phyloP scores from a whole-genome alignment of 2,113 vertebrate species.

The Notiomystis cincta region DNA sequence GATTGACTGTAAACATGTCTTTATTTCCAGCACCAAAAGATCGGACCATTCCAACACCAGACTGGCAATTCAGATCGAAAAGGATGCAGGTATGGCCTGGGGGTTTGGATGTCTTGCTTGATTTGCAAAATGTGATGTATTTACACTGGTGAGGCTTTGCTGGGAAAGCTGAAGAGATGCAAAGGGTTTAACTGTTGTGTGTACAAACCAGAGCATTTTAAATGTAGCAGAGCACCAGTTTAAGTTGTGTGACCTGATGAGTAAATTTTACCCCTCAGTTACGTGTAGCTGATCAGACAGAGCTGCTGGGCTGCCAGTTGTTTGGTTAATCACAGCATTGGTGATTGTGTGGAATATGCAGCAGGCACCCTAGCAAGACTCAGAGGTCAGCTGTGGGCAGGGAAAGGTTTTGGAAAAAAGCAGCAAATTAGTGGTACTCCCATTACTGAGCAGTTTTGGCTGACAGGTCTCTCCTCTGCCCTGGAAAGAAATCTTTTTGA shows the following conservation, averaged over 20 bases:
- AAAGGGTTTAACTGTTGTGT: background rate
- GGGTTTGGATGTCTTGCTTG: background rate
- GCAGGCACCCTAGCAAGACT: background rate
- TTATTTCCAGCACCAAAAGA: conserved; percentile 83
- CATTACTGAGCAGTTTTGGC: background rate
- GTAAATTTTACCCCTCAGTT: background rate
- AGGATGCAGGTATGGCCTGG: conserved; percentile 83
- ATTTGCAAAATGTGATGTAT: background rate
- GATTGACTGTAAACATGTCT: background rate
- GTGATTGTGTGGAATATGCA: background rate
- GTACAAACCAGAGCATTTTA: background rate
- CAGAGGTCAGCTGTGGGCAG: background rate
- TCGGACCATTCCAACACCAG: conserved; percentile 95
- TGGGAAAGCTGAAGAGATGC: background rate
- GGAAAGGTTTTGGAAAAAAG: background rate
- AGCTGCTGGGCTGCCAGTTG: background rate
- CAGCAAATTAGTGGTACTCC: background rate
- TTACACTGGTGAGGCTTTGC: background rate
- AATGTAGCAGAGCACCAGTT: background rate
- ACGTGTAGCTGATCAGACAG: background rate
- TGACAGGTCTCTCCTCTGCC: background rate
- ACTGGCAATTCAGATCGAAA: conserved; percentile 92
- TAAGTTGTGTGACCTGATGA: background rate
- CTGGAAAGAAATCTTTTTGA: background rate
- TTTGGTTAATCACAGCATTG: background rate